A percentile compares a stretch with the other conserved stretches of the same genome.
Conservation (phyloP, 2,113 vertebrate species). For the Piprites chloris region DNA sequence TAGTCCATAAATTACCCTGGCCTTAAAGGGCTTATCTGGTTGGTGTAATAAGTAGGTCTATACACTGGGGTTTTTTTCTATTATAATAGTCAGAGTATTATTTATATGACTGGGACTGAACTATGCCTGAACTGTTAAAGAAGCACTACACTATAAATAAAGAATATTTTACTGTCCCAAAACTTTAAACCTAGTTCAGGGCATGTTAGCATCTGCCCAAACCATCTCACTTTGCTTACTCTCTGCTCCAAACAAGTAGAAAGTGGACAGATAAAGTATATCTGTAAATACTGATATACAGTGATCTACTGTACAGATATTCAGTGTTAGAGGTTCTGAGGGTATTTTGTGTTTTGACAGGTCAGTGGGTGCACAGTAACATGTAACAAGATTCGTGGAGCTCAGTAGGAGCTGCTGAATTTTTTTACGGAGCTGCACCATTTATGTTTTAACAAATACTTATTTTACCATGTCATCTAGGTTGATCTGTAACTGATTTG, state of each 20-base stretch:
- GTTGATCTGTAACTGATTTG: background rate
- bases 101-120: slow-evolving; percentile 49
- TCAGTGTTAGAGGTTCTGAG: background rate
- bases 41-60: background rate
- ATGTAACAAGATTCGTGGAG: background rate
- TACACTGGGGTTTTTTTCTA: background rate
- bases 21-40: slow-evolving; percentile 17
- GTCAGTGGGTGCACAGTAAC: background rate
- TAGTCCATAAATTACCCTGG: slow-evolving; percentile 37
- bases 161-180: slow-evolving; percentile 1
- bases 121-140: slow-evolving; percentile 51
- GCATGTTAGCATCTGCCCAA: slow-evolving; percentile 4
- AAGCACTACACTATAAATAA: slow-evolving; percentile 17
- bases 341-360: background rate
- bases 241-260: background rate
- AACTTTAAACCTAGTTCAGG: background rate
- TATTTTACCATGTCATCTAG: background rate
- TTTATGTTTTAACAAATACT: background rate
- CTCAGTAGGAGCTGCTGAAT: background rate
- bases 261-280: background rate
- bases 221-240: background rate
- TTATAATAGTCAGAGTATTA: slow-evolving; percentile 18
- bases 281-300: background rate
- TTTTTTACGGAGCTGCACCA: background rate
- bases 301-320: background rate